These are phyloP conservation scores for Pagrus major DNA, from an alignment of 2,113 vertebrate genomes.

Conservation along the genomic window DNA sequence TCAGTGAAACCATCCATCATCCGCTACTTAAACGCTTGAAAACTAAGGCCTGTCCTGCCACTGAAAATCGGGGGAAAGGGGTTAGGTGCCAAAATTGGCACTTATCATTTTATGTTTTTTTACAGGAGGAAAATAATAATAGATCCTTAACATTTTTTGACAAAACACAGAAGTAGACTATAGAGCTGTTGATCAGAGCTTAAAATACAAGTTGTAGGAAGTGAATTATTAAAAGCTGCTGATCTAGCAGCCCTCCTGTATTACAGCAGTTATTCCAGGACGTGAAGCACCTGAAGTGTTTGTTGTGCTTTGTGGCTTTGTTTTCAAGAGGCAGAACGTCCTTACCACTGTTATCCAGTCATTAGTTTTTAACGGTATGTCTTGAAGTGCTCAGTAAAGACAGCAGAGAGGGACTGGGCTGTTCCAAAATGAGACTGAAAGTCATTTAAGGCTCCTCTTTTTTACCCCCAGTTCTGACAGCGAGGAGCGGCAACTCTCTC, in stretches of 20 bases:
- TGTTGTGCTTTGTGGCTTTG: constrained; percentile 22
- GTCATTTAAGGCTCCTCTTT: constrained; percentile 63
- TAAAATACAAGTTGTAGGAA: too few species aligned
- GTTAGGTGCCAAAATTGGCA: background rate
- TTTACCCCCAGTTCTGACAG: constrained; percentile 54
- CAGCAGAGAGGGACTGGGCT: constrained; percentile 34
- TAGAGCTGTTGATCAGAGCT: too few species aligned
- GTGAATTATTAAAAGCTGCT: background rate
- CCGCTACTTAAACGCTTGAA: constrained; percentile 36
- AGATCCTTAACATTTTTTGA: background rate
- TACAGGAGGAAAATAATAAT: background rate
- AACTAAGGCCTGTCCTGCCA: background rate
- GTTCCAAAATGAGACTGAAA: constrained; percentile 55
- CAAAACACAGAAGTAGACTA: background rate
- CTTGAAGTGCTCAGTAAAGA: constrained; percentile 47
- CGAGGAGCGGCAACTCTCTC: constrained; percentile 44
- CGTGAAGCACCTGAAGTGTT: background rate
- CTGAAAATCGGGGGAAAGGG: constrained; percentile 6
- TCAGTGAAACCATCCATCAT: constrained; percentile 53
- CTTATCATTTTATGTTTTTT: background rate
- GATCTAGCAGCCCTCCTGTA: background rate
- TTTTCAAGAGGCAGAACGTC: constrained; percentile 34
- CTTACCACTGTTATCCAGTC: constrained; percentile 49
- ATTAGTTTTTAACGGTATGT: constrained; percentile 62
- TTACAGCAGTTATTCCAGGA: background rate